phyloP scores from a whole-genome alignment of 2,797 vertebrate species.

The Chromis chromis region DNA sequence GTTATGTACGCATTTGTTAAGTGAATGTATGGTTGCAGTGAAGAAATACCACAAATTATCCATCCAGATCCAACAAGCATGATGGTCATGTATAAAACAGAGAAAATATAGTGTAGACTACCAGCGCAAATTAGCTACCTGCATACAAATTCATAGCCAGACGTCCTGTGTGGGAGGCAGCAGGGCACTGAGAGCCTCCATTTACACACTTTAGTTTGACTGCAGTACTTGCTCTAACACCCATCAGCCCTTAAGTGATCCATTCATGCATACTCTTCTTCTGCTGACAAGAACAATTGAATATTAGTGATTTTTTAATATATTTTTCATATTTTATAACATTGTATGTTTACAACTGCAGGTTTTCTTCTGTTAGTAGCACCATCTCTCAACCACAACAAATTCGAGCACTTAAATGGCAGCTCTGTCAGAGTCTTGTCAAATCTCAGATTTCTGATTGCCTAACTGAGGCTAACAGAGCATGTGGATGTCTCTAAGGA shows the following conservation, averaged over 20 bases:
- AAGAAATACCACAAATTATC: slow-evolving; percentile 28
- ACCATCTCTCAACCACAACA: slow-evolving; percentile 57
- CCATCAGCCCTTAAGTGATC: slow-evolving; percentile 78
- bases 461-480: slow-evolving; percentile 31
- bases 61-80: slow-evolving; percentile 29
- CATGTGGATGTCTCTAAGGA: slow-evolving; percentile 23
- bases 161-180: slow-evolving; percentile 77
- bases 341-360: not conserved
- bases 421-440: slow-evolving; percentile 50
- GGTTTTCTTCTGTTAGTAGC: slow-evolving; percentile 65
- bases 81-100: slow-evolving; percentile 28
- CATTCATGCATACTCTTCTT: slow-evolving; percentile 78
- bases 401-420: slow-evolving; percentile 48
- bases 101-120: slow-evolving; percentile 46
- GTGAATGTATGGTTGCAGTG: slow-evolving; percentile 12
- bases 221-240: slow-evolving; percentile 78
- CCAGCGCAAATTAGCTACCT: slow-evolving; percentile 70
- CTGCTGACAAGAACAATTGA: slow-evolving; percentile 72
- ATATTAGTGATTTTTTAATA: slow-evolving; percentile 77
- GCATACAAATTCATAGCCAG: slow-evolving; percentile 69
- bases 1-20: not conserved
- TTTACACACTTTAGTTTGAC: slow-evolving; percentile 85
- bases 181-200: slow-evolving; percentile 80
- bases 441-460: slow-evolving; percentile 41
- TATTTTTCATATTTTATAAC: slow-evolving; percentile 4